phyloP scores from a whole-genome alignment of 1,140 invertebrate species.

The Meloidogyne chitwoodi region DNA sequence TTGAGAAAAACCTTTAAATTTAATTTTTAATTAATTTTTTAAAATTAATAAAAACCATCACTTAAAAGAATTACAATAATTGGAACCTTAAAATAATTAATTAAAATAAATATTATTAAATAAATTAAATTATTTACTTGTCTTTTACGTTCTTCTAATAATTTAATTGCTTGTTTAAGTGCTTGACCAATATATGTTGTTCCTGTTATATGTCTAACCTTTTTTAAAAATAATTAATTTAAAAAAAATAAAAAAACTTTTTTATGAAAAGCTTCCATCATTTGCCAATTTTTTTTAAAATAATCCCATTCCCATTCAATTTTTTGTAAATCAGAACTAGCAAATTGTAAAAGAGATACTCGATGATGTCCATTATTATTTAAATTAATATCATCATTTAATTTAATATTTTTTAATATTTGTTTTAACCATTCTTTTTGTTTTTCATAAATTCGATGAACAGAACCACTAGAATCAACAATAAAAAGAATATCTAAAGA shows the following conservation, averaged over 20 bases:
- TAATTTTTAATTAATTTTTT: neutral
- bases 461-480: conserved; percentile 50
- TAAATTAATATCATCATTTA: neutral
- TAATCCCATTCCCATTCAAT: conserved; percentile 49
- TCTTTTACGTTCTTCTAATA: conserved; percentile 40
- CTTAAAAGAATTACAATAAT: conserved; percentile 47
- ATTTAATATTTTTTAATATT: conserved; percentile 23
- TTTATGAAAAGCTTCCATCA: conserved; percentile 47
- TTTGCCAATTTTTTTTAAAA: conserved; percentile 34
- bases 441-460: conserved; percentile 46
- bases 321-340: conserved; percentile 48
- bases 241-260: conserved; percentile 12
- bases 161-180: conserved; percentile 33
- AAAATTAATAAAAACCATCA: conserved; percentile 17
- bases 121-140: neutral
- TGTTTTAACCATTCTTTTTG: conserved; percentile 49
- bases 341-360: conserved; percentile 52
- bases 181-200: conserved; percentile 55
- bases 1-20: conserved; percentile 43
- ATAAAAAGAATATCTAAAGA: conserved; percentile 27
- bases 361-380: conserved; percentile 36
- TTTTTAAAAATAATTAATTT: neutral
- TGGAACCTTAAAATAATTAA: conserved; percentile 32
- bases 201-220: conserved; percentile 43
- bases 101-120: neutral